Conservation (phyloP, 1,140 invertebrate genomes). For the Chironomus striatipennis region DNA sequence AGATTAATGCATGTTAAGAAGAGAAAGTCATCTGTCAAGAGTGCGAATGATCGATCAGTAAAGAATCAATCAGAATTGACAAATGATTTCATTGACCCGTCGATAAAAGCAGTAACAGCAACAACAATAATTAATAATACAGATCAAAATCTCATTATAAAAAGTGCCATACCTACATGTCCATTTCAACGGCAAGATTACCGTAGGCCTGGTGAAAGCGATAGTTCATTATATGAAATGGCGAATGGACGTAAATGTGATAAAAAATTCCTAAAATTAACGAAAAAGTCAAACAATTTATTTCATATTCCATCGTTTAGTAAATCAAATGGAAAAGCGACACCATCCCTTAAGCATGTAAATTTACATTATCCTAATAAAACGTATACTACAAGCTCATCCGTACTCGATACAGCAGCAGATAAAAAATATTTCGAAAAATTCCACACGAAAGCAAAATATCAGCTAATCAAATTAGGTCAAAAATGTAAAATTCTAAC, state of each 20-base stretch:
- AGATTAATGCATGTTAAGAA: background rate
- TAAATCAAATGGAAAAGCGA: background rate
- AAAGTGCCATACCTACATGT: constrained; percentile 20
- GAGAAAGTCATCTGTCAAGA: background rate
- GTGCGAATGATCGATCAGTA: too few relatives aligned
- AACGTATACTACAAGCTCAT: background rate
- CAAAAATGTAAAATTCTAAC: constrained; percentile 23
- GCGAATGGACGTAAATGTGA: background rate
- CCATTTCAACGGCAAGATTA: constrained; percentile 26
- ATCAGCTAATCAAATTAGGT: constrained; percentile 16
- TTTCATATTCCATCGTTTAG: constrained; percentile 15
- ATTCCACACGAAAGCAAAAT: constrained; percentile 14
- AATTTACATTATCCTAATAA: constrained; percentile 15
- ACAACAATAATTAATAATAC: background rate
- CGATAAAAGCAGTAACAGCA: background rate
- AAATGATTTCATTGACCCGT: too few relatives aligned
- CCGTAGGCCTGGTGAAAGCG: constrained; percentile 19
- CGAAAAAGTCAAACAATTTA: background rate
- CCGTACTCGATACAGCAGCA: background rate
- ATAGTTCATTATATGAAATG: background rate
- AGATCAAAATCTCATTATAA: background rate
- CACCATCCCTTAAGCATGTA: background rate
- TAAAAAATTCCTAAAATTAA: constrained; percentile 10
- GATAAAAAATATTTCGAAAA: constrained; percentile 16
- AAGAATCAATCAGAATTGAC: too few relatives aligned